Base-by-base conservation (phyloP, 1,140 invertebrate genomes). In the Brachionus manjavacas region DNA sequence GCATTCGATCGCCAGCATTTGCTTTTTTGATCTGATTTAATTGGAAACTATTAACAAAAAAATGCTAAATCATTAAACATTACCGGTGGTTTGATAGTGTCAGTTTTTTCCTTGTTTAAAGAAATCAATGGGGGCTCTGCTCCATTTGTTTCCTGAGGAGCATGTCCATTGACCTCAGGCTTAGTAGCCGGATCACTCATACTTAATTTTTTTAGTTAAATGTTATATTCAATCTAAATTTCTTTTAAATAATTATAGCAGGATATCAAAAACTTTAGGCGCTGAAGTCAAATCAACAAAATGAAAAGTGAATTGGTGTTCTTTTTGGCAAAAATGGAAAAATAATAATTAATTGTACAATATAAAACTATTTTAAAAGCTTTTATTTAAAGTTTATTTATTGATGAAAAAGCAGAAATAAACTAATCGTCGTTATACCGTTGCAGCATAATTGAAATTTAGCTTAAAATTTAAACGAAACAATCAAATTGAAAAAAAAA, bases 81-180 rank as follows among this genome's bases (percentile, higher is more conserved):
- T 76, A 49, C 72, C n/a, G 16, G 72, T 3, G 16, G 12, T 23
- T 76, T 76, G 23, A 20, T 49, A 25, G 46, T 35, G 4, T 72
- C 68, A 76, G 72, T 76, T 76, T 76, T 76, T 76, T 76, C 72
- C 16, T 76, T 76, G 20, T 49, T 76, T 28, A 76, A 49, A 35
- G 39, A 25, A n/a, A 76, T 76, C 41, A 76, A 76, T 25, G 72
- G 72, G 11, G 72, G 72, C 25, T 76, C 72, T 14, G 72, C 41
- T 49, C 41, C 72, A 49, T 76, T 76, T 3, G 41, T 76, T 49
- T 76, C 72, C 11, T 35, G 39, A 8, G 72, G 72, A 76, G 20
- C 9, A 9, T 49, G n/a, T 2, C 72, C 72, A 49, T 76, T 76
- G 25, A 49, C 23, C 23, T 76, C 72, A 23, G 72, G 72, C 43